Base-by-base conservation (phyloP, 2,888 invertebrate genomes). In the Papilio gigon region DNA sequence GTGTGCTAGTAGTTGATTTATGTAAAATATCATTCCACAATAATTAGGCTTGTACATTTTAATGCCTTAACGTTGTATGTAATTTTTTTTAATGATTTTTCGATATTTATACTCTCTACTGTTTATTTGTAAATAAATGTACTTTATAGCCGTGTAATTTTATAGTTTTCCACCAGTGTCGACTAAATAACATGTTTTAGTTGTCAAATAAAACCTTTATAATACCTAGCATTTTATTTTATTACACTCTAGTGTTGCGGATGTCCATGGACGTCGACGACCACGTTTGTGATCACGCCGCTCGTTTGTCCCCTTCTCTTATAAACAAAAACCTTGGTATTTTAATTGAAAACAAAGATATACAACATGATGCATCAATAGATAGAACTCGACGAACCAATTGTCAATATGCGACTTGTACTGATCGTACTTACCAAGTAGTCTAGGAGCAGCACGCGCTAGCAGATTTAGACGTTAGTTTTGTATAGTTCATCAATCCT, bases 81-180 rank as follows among this genome's bases (percentile, higher is more conserved):
- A 66, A 60, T 70, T 68, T 67, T n/a, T 68, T 67, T 42, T 30
- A 69, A 65, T 65, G 44, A 35, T 67, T 60, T 56, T 67, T 53
- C 30, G 33, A 62, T 71, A 68, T 67, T 67, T 67, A 67, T 66
- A 66, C 40, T 66, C 25, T 59, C 33, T 53, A 68, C 67, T 62
- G 71, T 76, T 81, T 65, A 60, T 65, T 80, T 89, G 87, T 89
- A 86, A 86, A 87, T 88, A 86, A 81, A 70, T 84, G 80, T 86
- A 85, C 76, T 72, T 75, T 80, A n/a, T n/a, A 81, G 79, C 79
- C 78, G 75, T 81, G 79, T 84, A 84, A 81, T 85, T 86, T 85
- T 87, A 83, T 89, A 90, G 88, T 85, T 88, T 87, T 87, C 83
- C 87, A 90, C 89, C 88, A 89, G 85, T 87, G 85, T 88, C 84